These are phyloP conservation scores for Oxyscelio sp. DNA, from an alignment of 2,888 invertebrate species.

Conservation along the genomic window DNA sequence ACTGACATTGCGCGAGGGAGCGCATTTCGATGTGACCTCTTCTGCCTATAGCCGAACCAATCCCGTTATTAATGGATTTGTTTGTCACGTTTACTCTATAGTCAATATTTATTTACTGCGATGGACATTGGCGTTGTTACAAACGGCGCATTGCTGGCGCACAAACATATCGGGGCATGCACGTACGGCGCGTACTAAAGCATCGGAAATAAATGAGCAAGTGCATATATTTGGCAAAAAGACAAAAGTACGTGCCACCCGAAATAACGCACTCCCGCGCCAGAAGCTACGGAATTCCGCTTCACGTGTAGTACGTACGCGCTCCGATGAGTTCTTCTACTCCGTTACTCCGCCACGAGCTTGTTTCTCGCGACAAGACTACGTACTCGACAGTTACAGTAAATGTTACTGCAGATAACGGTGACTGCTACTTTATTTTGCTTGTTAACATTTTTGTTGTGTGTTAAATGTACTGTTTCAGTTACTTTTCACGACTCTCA, in stretches of 20 bases:
- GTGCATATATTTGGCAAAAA: constrained; percentile 83
- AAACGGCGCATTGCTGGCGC: constrained; percentile 64
- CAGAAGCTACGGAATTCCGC: constrained; percentile 70
- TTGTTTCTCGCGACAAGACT: constrained; percentile 61
- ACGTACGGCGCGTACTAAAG: constrained; percentile 31
- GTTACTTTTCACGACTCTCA: constrained; percentile 34
- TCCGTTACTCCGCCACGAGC: constrained; percentile 72
- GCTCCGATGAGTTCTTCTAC: constrained; percentile 60
- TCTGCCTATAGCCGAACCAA: constrained; percentile 79
- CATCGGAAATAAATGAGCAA: constrained; percentile 82
- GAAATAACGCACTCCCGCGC: constrained; percentile 66
- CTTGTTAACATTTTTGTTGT: constrained; percentile 69
- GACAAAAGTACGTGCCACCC: constrained; percentile 81
- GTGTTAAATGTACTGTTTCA: constrained; percentile 62
- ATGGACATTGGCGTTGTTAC: constrained; percentile 79
- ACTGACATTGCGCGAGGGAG: constrained; percentile 58
- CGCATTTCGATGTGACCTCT: constrained; percentile 52
- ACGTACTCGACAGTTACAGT: constrained; percentile 53
- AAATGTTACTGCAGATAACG: constrained; percentile 67
- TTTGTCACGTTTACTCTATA: constrained; percentile 83
- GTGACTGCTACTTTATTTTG: constrained; percentile 69
- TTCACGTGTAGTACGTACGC: constrained; percentile 63
- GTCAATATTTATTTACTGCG: constrained; percentile 86
- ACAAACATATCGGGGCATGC: constrained; percentile 7
- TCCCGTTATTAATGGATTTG: constrained; percentile 87